Conservation (phyloP, 2,113 vertebrate species). For the Apteryx owenii region DNA sequence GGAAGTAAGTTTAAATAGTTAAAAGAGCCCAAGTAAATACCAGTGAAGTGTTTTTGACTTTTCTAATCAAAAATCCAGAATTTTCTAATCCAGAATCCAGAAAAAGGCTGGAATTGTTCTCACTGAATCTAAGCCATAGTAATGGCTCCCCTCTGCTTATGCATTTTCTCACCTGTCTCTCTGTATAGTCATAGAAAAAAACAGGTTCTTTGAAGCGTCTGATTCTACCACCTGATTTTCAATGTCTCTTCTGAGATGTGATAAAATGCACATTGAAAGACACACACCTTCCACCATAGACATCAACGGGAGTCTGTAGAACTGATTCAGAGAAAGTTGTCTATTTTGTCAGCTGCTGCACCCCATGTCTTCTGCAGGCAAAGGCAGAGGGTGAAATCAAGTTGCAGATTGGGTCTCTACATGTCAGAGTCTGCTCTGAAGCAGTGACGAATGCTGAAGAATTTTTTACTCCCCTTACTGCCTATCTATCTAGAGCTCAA, state of each 20-base stretch:
- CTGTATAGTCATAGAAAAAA: too few relatives aligned
- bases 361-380: not conserved
- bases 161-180: not conserved
- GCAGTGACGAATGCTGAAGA: not conserved
- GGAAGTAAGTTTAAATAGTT: too few relatives aligned
- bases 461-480: not conserved
- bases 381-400: not conserved
- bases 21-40: not conserved
- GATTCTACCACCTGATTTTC: not conserved
- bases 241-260: not conserved
- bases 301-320: not conserved
- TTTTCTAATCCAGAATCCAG: not conserved
- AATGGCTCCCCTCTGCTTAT: not conserved
- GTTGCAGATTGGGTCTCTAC: not conserved
- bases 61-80: too few relatives aligned
- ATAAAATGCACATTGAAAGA: accelerated
- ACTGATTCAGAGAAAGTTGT: not conserved
- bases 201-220: not conserved
- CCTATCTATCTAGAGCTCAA: not conserved
- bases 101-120: not conserved
- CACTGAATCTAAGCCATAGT: not conserved
- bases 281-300: not conserved
- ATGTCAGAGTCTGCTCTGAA: not conserved
- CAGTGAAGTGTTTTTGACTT: not conserved
- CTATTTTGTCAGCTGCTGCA: not conserved